Conservation (phyloP, 2,113 vertebrate genomes). For the Caloenas nicobarica region DNA sequence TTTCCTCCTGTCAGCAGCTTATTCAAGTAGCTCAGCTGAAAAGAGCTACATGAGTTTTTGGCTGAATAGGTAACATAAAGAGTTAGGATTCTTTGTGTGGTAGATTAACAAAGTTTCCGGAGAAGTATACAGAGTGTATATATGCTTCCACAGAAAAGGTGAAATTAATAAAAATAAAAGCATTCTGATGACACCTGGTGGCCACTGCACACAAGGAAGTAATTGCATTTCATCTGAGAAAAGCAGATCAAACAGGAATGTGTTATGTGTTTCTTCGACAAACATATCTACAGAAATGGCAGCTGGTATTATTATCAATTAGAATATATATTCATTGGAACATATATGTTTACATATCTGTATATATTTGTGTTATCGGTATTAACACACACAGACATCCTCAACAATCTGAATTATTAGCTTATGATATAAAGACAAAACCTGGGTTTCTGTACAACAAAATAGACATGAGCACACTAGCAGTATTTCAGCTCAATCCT, state of each 20-base stretch:
- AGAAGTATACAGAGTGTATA: neutral
- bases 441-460: neutral
- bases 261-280: neutral
- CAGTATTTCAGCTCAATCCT: neutral
- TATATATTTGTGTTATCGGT: neutral
- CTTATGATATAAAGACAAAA: neutral
- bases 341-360: neutral
- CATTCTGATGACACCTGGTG: constrained; percentile 84
- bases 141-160: neutral
- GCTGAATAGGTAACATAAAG: neutral
- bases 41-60: neutral
- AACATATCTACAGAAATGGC: neutral
- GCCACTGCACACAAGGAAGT: constrained; percentile 60
- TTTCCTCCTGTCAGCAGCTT: neutral
- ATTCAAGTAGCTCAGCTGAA: neutral
- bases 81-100: neutral
- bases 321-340: neutral
- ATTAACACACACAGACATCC: neutral
- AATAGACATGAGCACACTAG: neutral
- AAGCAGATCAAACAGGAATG: neutral
- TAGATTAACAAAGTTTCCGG: constrained; percentile 30
- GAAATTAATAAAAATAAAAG: constrained; percentile 64
- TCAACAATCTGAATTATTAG: neutral
- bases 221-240: neutral
- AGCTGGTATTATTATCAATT: neutral